A percentile compares a stretch with the other conserved stretches of the same genome.
phyloP scores from a whole-genome alignment of 2,888 invertebrate genomes.

The Trichogramma evanescens region DNA sequence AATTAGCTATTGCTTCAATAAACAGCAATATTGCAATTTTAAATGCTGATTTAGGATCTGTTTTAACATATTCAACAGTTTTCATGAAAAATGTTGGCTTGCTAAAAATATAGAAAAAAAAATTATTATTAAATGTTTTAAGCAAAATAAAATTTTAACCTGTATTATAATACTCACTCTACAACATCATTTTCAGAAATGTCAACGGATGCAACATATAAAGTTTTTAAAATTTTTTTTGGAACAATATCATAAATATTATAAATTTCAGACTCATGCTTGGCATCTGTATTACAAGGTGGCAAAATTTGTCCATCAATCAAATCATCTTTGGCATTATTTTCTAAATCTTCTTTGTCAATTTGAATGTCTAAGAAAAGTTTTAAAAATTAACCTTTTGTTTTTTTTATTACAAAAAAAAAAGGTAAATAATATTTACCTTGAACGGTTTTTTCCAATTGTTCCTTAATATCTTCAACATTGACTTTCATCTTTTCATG shows the following conservation, averaged over 20 bases:
- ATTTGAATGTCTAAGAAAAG: constrained; percentile 29
- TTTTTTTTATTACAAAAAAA: background rate
- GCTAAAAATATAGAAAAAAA: constrained; percentile 4
- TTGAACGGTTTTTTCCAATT: constrained; percentile 53
- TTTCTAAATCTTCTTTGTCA: constrained; percentile 25
- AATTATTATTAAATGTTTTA: background rate
- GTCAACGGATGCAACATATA: constrained; percentile 29
- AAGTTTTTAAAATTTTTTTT: constrained; percentile 30
- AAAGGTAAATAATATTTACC: constrained; percentile 35
- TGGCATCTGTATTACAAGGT: constrained; percentile 38
- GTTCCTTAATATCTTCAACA: constrained; percentile 53
- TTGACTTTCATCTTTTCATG: constrained; percentile 55
- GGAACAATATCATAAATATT: constrained; percentile 40
- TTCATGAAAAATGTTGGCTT: constrained; percentile 32
- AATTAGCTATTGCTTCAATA: constrained; percentile 30
- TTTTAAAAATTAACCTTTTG: background rate
- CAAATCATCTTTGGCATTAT: constrained; percentile 23
- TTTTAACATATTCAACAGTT: constrained; percentile 24
- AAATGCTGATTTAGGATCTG: constrained; percentile 23
- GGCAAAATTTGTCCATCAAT: constrained; percentile 28
- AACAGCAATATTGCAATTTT: constrained; percentile 37
- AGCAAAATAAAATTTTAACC: background rate
- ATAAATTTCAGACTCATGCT: constrained; percentile 36
- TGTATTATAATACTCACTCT: constrained; percentile 24
- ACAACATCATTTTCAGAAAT: constrained; percentile 25